Conservation (phyloP, 2,113 vertebrate genomes). For the Takifugu flavidus region DNA sequence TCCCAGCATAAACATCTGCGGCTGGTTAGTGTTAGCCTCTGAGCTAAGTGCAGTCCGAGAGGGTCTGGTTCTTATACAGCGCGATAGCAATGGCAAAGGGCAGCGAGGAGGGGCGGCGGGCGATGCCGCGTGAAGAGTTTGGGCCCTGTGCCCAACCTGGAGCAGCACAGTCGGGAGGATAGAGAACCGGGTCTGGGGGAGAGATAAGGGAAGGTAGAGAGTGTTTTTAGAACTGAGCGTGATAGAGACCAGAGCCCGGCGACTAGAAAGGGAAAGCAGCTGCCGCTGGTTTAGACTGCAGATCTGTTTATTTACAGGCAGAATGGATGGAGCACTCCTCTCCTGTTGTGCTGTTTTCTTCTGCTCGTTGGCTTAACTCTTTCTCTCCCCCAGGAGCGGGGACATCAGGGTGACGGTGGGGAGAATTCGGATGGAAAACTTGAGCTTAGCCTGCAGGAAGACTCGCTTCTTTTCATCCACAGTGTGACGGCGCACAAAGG, state of each 20-base stretch:
- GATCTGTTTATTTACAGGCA: slow-evolving; percentile 56
- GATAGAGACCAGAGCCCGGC: slow-evolving; percentile 76
- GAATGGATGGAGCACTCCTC: slow-evolving; percentile 46
- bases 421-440: slow-evolving; percentile 48
- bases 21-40: slow-evolving; percentile 82
- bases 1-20: slow-evolving; percentile 75
- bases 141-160: slow-evolving; percentile 60
- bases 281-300: slow-evolving; percentile 37
- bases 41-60: slow-evolving; percentile 72
- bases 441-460: slow-evolving; percentile 63
- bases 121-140: slow-evolving; percentile 40
- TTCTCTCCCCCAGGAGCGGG: slow-evolving; percentile 24
- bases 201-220: slow-evolving; percentile 78
- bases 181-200: slow-evolving; percentile 64
- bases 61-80: slow-evolving; percentile 72
- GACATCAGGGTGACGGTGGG: slow-evolving; percentile 51
- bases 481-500: slow-evolving; percentile 63
- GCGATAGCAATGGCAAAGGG: slow-evolving; percentile 75
- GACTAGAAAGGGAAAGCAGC: slow-evolving; percentile 49
- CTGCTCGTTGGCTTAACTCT: slow-evolving; percentile 25
- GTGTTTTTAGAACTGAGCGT: slow-evolving; percentile 79
- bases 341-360: slow-evolving; percentile 28
- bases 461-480: slow-evolving; percentile 56
- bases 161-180: slow-evolving; percentile 54
- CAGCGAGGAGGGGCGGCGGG: slow-evolving; percentile 64